Conservation (phyloP, 1,140 invertebrate species). For the Leguminivora glycinivorella region DNA sequence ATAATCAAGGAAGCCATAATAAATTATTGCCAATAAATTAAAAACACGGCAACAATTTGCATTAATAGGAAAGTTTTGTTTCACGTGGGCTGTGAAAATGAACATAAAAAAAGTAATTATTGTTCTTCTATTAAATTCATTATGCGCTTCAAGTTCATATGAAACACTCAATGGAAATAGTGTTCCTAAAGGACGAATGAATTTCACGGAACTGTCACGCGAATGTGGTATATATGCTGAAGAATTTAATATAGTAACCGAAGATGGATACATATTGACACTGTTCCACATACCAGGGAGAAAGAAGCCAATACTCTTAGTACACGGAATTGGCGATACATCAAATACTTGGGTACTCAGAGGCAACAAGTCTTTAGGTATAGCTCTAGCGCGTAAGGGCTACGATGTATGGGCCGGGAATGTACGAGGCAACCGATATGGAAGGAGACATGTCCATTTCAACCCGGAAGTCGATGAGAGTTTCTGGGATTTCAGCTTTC, state of each 20-base stretch:
- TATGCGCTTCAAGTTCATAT: no score
- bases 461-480: conserved; percentile 76
- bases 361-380: conserved; percentile 81
- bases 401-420: conserved; percentile 85
- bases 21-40: no score
- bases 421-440: conserved; percentile 81
- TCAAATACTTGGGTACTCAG: conserved; percentile 82
- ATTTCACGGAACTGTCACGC: conserved; percentile 31
- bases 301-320: conserved; percentile 76
- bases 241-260: conserved; percentile 32
- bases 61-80: no score
- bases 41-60: no score
- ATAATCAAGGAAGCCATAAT: no score
- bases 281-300: conserved; percentile 36
- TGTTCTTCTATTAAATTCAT: no score
- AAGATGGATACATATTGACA: conserved; percentile 39
- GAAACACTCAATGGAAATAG: no score
- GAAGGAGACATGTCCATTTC: conserved; percentile 73
- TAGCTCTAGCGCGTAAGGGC: conserved; percentile 79
- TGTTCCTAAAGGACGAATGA: background rate
- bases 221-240: conserved; percentile 34
- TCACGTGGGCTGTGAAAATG: no score
- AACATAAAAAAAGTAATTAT: no score
- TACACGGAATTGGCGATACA: conserved; percentile 83
- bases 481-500: conserved; percentile 79